Evolutionary conservation across 2,888 invertebrate genomes (phyloP).

Genomic region (Lathronympha strigana): DNA sequence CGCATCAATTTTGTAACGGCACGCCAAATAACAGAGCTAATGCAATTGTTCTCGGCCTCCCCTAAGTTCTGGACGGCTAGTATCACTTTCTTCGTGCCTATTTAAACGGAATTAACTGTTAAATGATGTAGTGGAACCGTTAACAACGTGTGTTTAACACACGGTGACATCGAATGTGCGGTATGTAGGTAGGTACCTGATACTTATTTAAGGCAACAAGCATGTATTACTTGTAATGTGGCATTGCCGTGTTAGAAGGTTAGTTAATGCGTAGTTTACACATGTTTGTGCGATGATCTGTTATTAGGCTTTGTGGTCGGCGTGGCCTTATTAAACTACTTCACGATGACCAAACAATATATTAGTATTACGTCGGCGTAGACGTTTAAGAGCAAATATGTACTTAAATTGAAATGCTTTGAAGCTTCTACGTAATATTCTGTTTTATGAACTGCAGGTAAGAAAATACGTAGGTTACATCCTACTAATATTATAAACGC

Average conservation of each 20-base stretch:
- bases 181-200: conserved; percentile 29
- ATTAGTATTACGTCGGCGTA: conserved; percentile 12
- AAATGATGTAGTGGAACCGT: conserved; percentile 23
- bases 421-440: background rate
- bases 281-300: conserved; percentile 34
- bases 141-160: conserved; percentile 13
- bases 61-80: conserved; percentile 3
- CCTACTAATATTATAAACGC: too few species aligned
- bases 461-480: too few species aligned
- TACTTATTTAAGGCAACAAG: conserved; percentile 35
- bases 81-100: conserved; percentile 28
- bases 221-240: conserved; percentile 34
- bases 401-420: conserved; percentile 10
- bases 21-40: background rate
- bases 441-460: background rate
- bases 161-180: conserved; percentile 31
- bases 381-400: background rate
- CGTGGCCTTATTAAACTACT: conserved; percentile 27
- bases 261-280: conserved; percentile 39
- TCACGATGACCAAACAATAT: conserved; percentile 34
- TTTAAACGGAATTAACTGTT: conserved; percentile 11
- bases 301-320: conserved; percentile 41
- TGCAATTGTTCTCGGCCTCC: conserved; percentile 15
- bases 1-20: conserved; percentile 21
- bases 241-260: conserved; percentile 39